Conservation (phyloP, 1,140 invertebrate species). For the Aphelinus certus region DNA sequence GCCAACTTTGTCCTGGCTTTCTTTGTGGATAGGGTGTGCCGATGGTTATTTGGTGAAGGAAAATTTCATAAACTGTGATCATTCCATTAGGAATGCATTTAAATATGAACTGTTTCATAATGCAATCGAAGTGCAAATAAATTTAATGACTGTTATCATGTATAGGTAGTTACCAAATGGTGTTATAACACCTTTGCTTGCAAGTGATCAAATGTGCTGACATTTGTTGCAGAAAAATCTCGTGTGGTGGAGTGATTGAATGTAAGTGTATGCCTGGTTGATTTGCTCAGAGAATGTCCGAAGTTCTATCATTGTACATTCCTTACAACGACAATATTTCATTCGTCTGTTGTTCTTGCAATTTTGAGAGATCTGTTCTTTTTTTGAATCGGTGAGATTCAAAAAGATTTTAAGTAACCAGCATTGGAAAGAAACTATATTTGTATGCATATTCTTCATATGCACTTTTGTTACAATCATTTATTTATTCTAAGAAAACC, state of each 20-base stretch:
- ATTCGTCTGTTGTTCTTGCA: neutral
- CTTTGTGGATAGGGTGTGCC: constrained; percentile 82
- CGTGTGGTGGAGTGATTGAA: neutral
- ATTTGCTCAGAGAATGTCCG: constrained; percentile 13
- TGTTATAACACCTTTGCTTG: constrained; percentile 19
- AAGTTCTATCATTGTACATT: constrained; percentile 12
- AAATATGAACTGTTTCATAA: constrained; percentile 23
- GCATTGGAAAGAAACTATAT: no score
- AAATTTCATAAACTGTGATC: constrained; percentile 64
- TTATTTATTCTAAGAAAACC: no score
- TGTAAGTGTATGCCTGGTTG: constrained; percentile 4
- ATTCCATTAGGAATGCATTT: constrained; percentile 28
- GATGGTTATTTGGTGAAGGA: constrained; percentile 90
- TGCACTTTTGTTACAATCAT: no score
- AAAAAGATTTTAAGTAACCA: no score
- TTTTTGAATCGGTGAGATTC: no score
- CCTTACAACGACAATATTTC: neutral
- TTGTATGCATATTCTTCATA: no score
- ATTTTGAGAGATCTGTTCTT: no score
- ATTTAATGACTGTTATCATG: constrained; percentile 35
- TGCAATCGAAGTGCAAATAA: constrained; percentile 29
- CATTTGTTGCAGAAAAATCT: constrained; percentile 28
- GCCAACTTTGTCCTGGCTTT: constrained; percentile 86
- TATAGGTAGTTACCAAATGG: constrained; percentile 37
- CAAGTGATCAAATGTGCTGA: constrained; percentile 24